These are phyloP conservation scores for Dipodomys stephensi DNA, from an alignment of 2,113 vertebrate species.

Conservation along the genomic window DNA sequence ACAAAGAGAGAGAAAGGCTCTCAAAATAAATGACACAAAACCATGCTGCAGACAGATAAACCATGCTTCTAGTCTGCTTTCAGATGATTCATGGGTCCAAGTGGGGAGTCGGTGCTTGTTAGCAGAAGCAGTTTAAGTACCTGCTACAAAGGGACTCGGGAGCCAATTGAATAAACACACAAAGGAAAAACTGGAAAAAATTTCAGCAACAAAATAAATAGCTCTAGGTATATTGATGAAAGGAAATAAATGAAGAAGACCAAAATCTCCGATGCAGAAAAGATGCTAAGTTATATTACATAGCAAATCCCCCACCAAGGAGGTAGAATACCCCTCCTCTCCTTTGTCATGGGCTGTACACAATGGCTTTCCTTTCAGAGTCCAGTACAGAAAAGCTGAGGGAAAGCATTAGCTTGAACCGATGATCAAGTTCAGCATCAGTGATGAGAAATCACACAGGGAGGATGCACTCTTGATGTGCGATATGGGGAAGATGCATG, in stretches of 20 bases:
- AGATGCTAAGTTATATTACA: not conserved
- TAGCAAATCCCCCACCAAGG: not conserved
- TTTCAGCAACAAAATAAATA: not conserved
- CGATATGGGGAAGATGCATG: not conserved
- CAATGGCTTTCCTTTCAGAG: not conserved
- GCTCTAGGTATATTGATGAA: not conserved
- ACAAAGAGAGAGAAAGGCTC: no score
- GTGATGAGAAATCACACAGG: not conserved
- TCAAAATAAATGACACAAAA: no score
- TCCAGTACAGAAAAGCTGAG: not conserved
- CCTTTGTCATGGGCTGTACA: no score
- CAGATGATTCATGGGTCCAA: no score
- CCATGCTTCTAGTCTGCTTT: no score
- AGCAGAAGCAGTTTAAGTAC: no score
- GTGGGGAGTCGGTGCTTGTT: no score
- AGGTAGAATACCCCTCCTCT: not conserved
- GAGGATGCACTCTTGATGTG: no score
- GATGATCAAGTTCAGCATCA: not conserved
- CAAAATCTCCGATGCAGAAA: not conserved
- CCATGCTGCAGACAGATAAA: no score
- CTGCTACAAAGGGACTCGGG: no score
- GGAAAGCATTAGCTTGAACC: not conserved
- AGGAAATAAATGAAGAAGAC: constrained; percentile 10
- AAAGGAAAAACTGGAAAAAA: not conserved
- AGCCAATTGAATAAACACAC: not conserved